Conservation (phyloP, 2,113 vertebrate species). For the Prinia subflava region DNA sequence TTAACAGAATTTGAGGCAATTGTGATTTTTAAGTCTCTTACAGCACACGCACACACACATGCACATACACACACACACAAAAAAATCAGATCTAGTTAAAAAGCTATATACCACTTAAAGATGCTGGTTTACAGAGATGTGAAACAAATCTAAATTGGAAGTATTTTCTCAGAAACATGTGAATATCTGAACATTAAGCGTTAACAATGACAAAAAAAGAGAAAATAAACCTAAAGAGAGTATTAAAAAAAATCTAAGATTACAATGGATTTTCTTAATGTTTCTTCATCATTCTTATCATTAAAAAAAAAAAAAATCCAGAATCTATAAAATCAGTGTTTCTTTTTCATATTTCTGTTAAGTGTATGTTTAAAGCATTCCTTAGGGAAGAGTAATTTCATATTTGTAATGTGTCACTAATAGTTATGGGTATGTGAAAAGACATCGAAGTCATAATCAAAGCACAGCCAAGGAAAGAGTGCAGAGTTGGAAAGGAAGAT, state of each 20-base stretch:
- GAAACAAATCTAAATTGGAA: background rate
- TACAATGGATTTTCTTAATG: background rate
- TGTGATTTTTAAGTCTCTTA: background rate
- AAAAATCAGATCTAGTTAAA: background rate
- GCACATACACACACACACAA: background rate
- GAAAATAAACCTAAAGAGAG: background rate
- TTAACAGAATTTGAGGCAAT: background rate
- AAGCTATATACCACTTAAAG: background rate
- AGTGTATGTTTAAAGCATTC: background rate
- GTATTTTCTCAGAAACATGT: background rate
- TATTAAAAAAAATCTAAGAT: background rate
- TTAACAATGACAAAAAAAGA: background rate
- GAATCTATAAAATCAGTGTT: background rate
- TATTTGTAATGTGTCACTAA: background rate
- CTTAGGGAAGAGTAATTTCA: background rate
- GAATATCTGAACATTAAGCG: background rate
- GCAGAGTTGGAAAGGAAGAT: background rate
- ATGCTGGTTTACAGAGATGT: background rate
- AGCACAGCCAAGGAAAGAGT: background rate
- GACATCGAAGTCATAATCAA: background rate
- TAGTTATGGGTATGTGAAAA: background rate
- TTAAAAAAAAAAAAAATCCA: background rate
- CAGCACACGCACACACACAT: fast-evolving
- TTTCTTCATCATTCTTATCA: background rate
- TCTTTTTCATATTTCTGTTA: background rate